Evolutionary conservation across 2,888 invertebrate species (phyloP).

Genomic region (Trissonchulus sp.): DNA sequence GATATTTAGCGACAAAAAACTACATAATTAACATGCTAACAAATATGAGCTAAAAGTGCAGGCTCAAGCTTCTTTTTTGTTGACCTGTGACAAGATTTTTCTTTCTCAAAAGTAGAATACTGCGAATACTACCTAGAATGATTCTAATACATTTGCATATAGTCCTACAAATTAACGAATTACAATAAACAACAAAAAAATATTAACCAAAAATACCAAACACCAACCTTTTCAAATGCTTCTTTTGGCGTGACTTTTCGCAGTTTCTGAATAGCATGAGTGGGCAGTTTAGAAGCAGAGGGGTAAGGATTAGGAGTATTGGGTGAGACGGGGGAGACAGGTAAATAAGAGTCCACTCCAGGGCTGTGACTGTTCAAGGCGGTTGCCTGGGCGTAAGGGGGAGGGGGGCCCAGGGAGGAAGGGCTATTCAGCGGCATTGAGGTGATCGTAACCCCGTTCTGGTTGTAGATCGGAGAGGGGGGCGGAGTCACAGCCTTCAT

Average conservation of each 20-base stretch:
- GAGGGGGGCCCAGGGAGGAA: not conserved
- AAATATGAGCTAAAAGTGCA: too few relatives aligned
- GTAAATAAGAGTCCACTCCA: conserved; percentile 9
- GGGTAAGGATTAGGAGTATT: conserved; percentile 25
- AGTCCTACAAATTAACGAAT: too few relatives aligned
- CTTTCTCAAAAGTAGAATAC: too few relatives aligned
- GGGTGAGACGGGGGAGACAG: conserved; percentile 28
- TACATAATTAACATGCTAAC: too few relatives aligned
- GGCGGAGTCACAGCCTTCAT: not conserved
- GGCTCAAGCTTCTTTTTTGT: too few relatives aligned
- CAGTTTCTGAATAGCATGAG: not conserved
- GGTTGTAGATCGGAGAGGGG: conserved; percentile 11
- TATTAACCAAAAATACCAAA: not conserved
- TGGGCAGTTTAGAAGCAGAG: not conserved
- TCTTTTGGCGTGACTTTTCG: not conserved
- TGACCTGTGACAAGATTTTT: too few relatives aligned
- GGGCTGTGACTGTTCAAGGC: not conserved
- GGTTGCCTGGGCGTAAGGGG: too few relatives aligned
- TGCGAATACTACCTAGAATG: too few relatives aligned
- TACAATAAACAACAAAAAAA: too few relatives aligned
- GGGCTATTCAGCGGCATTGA: not conserved
- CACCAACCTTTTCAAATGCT: not conserved
- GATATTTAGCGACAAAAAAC: too few relatives aligned
- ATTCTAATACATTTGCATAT: too few relatives aligned
- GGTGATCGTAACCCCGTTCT: not conserved